Percentiles rank a stretch among this genome's conserved stretches.
Conservation (phyloP, 2,888 invertebrate species). For the Clistopyga incitator region DNA sequence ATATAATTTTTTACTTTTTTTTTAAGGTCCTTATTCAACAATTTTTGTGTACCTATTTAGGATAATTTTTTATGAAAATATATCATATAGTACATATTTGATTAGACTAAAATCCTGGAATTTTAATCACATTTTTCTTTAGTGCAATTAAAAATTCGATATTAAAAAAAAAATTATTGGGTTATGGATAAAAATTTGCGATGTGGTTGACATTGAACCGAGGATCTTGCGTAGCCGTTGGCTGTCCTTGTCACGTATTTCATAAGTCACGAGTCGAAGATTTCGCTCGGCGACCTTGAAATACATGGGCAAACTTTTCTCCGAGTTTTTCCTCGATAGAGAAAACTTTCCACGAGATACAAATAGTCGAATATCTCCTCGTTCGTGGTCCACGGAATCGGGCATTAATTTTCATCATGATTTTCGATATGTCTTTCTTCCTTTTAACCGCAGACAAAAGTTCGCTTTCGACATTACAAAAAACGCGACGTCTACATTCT, state of each 20-base stretch:
- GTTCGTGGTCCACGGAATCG: background rate
- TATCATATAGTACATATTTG: too few species aligned
- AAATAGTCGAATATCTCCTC: background rate
- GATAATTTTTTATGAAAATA: too few species aligned
- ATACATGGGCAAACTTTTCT: background rate
- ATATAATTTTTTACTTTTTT: too few species aligned
- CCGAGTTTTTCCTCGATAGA: background rate
- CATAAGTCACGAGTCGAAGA: background rate
- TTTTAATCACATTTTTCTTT: too few species aligned
- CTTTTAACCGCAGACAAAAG: slow-evolving; percentile 3
- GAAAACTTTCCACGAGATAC: background rate
- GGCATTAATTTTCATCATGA: background rate
- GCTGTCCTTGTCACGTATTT: background rate
- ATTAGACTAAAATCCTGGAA: too few species aligned
- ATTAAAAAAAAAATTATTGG: too few species aligned
- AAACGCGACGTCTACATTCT: too few species aligned
- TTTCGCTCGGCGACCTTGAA: background rate
- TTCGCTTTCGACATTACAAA: slow-evolving; percentile 20
- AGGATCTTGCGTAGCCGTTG: background rate
- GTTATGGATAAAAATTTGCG: background rate
- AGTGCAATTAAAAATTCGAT: too few species aligned
- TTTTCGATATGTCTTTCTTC: background rate
- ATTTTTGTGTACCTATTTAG: too few species aligned
- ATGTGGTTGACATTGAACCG: background rate
- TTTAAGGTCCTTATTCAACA: too few species aligned